Conservation (phyloP, 2,888 invertebrate species). For the Gymnocheta viridis region DNA sequence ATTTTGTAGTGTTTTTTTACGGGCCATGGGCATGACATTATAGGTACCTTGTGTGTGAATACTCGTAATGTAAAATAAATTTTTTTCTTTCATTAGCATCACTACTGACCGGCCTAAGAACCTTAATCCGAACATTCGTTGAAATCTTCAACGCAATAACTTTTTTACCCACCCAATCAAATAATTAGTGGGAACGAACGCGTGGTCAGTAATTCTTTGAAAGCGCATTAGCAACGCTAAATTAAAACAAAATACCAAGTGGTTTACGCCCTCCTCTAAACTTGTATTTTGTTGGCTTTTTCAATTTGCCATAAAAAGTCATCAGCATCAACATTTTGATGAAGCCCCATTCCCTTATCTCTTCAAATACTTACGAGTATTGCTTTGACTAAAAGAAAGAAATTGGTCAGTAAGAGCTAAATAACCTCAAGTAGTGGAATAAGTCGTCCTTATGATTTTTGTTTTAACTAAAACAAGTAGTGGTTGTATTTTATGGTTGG, state of each 20-base stretch:
- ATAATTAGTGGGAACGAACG: slow-evolving; percentile 63
- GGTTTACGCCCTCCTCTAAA: slow-evolving; percentile 58
- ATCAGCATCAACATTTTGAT: slow-evolving; percentile 41
- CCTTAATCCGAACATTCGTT: neutral
- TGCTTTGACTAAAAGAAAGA: slow-evolving; percentile 35
- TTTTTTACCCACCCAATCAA: slow-evolving; percentile 13
- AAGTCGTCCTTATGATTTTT: slow-evolving; percentile 52
- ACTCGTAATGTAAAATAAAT: too few species aligned
- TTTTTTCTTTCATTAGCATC: too few species aligned
- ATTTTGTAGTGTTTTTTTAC: too few species aligned
- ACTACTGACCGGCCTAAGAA: neutral
- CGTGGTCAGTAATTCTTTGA: slow-evolving; percentile 57
- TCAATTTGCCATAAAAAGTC: slow-evolving; percentile 52
- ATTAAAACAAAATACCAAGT: slow-evolving; percentile 71
- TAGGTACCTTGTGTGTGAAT: too few species aligned
- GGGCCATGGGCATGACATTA: too few species aligned
- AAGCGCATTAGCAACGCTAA: slow-evolving; percentile 77
- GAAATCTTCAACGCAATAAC: slow-evolving; percentile 4
- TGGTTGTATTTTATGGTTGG: neutral
- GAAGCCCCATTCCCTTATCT: slow-evolving; percentile 6
- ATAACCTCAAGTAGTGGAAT: slow-evolving; percentile 53
- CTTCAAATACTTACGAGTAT: slow-evolving; percentile 15
- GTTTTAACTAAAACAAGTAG: slow-evolving; percentile 27
- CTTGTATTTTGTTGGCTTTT: slow-evolving; percentile 49
- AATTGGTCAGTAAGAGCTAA: slow-evolving; percentile 63